phyloP scores from a whole-genome alignment of 2,888 invertebrate species.

The Acanthacorydalis orientalis region DNA sequence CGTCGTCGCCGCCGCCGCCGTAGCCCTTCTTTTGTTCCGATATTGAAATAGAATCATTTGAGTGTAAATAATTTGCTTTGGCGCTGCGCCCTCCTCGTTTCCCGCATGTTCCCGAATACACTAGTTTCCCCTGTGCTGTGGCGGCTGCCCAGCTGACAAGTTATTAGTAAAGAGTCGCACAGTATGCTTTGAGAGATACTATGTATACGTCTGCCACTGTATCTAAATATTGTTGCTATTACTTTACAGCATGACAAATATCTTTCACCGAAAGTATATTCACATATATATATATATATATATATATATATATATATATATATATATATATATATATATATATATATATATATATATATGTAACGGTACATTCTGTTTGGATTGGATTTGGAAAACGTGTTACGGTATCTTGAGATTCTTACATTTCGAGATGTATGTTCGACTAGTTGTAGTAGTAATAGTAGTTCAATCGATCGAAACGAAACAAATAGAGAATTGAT shows the following conservation, averaged over 20 bases:
- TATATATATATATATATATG: neutral
- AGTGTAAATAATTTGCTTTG: slow-evolving; percentile 53
- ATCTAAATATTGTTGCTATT: neutral
- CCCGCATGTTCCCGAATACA: slow-evolving; percentile 12
- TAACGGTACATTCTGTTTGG: neutral
- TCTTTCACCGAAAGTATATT: no score
- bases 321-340: neutral
- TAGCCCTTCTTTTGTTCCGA: slow-evolving; percentile 43
- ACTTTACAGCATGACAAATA: neutral
- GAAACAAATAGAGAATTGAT: no score
- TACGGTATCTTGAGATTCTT: neutral
- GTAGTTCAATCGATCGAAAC: neutral
- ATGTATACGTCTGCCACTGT: neutral
- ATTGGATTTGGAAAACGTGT: neutral
- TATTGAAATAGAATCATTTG: slow-evolving; percentile 56
- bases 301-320: slow-evolving; percentile 1
- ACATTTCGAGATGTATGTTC: neutral
- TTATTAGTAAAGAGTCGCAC: slow-evolving; percentile 18
- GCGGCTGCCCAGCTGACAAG: slow-evolving; percentile 17
- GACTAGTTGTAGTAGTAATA: neutral
- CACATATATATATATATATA: neutral
- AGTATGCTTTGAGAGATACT: slow-evolving; percentile 2
- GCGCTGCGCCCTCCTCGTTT: slow-evolving; percentile 24
- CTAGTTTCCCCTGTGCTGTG: slow-evolving; percentile 10
- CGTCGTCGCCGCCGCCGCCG: slow-evolving; percentile 3